phyloP scores from a whole-genome alignment of 2,888 invertebrate species.

The Spodoptera picta region DNA sequence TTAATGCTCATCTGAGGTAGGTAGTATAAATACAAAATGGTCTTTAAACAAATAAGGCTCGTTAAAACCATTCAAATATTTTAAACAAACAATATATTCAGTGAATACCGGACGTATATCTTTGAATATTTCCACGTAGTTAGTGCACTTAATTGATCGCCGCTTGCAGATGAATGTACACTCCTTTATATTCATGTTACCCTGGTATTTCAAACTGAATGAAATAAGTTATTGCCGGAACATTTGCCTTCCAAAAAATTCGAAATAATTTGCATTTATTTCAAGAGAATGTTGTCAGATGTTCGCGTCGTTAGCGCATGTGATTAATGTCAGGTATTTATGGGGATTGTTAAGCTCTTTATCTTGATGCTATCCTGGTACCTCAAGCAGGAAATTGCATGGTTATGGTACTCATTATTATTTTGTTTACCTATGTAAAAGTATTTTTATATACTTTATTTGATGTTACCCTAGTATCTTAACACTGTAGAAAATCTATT shows the following conservation, averaged over 20 bases:
- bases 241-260: slow-evolving; percentile 16
- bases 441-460: too few relatives aligned
- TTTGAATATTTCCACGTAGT: slow-evolving; percentile 12
- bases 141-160: slow-evolving; percentile 30
- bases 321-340: slow-evolving; percentile 12
- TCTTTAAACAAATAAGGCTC: slow-evolving; percentile 22
- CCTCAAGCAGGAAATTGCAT: neutral
- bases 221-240: slow-evolving; percentile 7
- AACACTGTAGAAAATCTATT: too few relatives aligned
- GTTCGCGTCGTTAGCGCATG: slow-evolving; percentile 2
- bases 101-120: neutral
- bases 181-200: slow-evolving; percentile 22
- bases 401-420: too few relatives aligned
- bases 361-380: slow-evolving; percentile 13
- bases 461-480: too few relatives aligned
- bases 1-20: slow-evolving; percentile 1
- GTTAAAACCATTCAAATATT: slow-evolving; percentile 24
- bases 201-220: slow-evolving; percentile 12
- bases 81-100: slow-evolving; percentile 35
- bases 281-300: slow-evolving; percentile 1
- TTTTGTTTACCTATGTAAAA: too few relatives aligned
- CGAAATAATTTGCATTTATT: slow-evolving; percentile 2
- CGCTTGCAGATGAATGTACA: slow-evolving; percentile 11
- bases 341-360: slow-evolving; percentile 5
- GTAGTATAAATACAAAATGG: slow-evolving; percentile 2